These are phyloP conservation scores for Hippocampus barbouri DNA, from an alignment of 2,113 vertebrate species.

Conservation along the genomic window DNA sequence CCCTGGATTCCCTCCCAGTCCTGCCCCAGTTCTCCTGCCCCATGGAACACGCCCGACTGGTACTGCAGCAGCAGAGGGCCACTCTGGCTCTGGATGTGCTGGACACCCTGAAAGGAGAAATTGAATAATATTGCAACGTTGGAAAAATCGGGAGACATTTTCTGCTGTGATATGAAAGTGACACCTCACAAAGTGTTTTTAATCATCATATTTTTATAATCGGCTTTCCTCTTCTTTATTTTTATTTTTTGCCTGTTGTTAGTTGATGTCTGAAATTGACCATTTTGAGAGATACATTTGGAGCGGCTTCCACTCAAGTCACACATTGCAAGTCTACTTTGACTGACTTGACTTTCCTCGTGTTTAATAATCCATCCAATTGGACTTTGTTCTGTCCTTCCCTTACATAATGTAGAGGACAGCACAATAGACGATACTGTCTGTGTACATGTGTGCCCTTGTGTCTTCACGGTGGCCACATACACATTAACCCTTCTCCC, in stretches of 20 bases:
- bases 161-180: background rate
- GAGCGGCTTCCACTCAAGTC: slow-evolving; percentile 2
- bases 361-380: slow-evolving; percentile 56
- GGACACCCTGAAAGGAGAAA: slow-evolving; percentile 29
- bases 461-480: slow-evolving; percentile 25
- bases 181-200: slow-evolving; percentile 16
- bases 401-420: slow-evolving; percentile 64
- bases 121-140: background rate
- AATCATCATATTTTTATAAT: slow-evolving; percentile 7
- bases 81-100: slow-evolving; percentile 70
- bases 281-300: background rate
- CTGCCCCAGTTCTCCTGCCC: slow-evolving; percentile 82
- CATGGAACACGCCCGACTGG: slow-evolving; percentile 74
- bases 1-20: slow-evolving; percentile 69
- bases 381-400: slow-evolving; percentile 49
- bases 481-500: slow-evolving; percentile 45
- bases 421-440: slow-evolving; percentile 64
- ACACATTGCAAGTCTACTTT: slow-evolving; percentile 11
- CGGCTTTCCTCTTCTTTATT: slow-evolving; percentile 1
- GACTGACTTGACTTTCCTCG: slow-evolving; percentile 52
- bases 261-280: background rate
- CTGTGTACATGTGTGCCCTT: slow-evolving; percentile 11
- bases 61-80: slow-evolving; percentile 74
- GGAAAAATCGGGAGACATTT: background rate
- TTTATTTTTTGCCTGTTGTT: background rate